phyloP scores from a whole-genome alignment of 2,888 invertebrate genomes.

The Drosophila falleni region DNA sequence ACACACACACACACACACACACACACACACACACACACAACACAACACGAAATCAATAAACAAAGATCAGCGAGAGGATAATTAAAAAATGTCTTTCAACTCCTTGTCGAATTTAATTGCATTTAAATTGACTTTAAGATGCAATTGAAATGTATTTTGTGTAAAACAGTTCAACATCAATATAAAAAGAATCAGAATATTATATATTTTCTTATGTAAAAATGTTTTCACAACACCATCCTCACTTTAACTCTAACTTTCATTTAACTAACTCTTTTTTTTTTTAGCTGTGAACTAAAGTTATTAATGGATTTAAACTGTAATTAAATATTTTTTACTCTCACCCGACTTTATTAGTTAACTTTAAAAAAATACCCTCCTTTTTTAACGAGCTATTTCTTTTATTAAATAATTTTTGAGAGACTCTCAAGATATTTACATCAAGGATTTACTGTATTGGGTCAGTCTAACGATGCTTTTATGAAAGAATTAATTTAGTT shows the following conservation, averaged over 20 bases:
- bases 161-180: background rate
- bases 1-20: constrained; percentile 22
- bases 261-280: too few species aligned
- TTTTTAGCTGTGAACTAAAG: too few species aligned
- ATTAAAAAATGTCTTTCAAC: constrained; percentile 3
- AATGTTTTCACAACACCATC: too few species aligned
- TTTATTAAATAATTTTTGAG: background rate
- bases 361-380: background rate
- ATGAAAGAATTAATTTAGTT: background rate
- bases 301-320: too few species aligned
- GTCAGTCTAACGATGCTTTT: background rate
- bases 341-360: too few species aligned
- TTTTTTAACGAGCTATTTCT: background rate
- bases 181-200: background rate
- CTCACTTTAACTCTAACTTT: too few species aligned
- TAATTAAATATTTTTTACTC: too few species aligned
- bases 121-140: constrained; percentile 10
- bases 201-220: too few species aligned
- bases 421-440: background rate
- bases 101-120: background rate
- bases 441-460: background rate
- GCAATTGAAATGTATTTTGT: background rate
- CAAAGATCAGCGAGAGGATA: constrained; percentile 4
- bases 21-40: constrained; percentile 12
- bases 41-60: constrained; percentile 14